Conservation (phyloP, 2,888 invertebrate genomes). For the Dione vanillae region DNA sequence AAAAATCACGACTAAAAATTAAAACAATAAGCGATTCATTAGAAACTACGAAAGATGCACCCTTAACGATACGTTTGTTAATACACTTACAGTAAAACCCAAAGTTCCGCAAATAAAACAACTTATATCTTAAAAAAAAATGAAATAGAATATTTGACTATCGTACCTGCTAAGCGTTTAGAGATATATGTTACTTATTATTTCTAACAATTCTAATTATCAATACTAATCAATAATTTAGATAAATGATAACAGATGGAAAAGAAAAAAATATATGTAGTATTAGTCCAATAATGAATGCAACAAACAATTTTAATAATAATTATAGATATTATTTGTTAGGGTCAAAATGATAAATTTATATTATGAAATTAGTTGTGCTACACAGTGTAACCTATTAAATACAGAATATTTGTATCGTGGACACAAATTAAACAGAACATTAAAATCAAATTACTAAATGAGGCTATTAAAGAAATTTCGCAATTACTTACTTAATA, state of each 20-base stretch:
- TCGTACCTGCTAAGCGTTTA: neutral
- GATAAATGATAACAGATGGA: slow-evolving; percentile 9
- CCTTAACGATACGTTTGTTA: slow-evolving; percentile 51
- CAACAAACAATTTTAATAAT: neutral
- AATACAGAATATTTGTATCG: neutral
- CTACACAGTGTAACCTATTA: neutral
- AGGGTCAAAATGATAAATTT: neutral
- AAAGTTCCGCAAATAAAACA: slow-evolving; percentile 62
- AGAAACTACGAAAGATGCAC: slow-evolving; percentile 56
- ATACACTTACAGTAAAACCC: slow-evolving; percentile 66
- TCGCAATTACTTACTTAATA: neutral
- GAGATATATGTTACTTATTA: slow-evolving; percentile 9
- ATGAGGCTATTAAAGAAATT: neutral
- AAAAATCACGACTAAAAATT: slow-evolving; percentile 39
- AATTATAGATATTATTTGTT: neutral
- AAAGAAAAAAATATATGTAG: neutral
- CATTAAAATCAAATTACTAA: slow-evolving; percentile 6
- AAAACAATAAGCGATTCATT: slow-evolving; percentile 26
- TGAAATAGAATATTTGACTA: slow-evolving; percentile 31
- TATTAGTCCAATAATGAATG: neutral
- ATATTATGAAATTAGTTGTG: slow-evolving; percentile 12
- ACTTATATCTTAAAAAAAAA: slow-evolving; percentile 43
- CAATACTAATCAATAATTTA: slow-evolving; percentile 18
- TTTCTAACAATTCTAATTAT: slow-evolving; percentile 1
- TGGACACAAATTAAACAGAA: neutral